Evolutionary conservation across 2,113 vertebrate genomes (phyloP).

Genomic region (Boulengeromyrus knoepffleri): DNA sequence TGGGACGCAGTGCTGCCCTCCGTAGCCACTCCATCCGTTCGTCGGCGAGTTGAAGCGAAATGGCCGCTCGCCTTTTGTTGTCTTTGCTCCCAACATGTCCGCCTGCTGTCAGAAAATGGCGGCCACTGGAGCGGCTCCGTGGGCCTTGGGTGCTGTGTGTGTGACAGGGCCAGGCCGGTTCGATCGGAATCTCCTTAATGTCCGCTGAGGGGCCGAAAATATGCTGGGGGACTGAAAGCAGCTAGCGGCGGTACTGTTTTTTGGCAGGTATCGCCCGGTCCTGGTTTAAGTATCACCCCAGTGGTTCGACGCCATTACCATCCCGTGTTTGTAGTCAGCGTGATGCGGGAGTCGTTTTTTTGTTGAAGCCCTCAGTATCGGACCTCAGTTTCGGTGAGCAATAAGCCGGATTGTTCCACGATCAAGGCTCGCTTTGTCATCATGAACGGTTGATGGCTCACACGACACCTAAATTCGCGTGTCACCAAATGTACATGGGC

Average conservation of each 20-base stretch:
- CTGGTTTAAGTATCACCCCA: not conserved
- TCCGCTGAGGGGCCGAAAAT: too few relatives aligned
- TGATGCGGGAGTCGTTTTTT: not conserved
- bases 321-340: not conserved
- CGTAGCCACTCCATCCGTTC: not conserved
- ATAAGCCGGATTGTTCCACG: not conserved
- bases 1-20: not conserved
- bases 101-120: conserved; percentile 95
- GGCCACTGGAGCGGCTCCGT: conserved; percentile 67
- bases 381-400: not conserved
- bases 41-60: conserved; percentile 55
- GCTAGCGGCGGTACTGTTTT: not conserved
- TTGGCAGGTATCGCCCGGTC: not conserved
- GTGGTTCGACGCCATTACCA: not conserved
- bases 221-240: not conserved
- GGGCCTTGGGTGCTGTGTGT: conserved; percentile 38
- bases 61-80: conserved; percentile 97
- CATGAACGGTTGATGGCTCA: not conserved
- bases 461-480: not conserved
- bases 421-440: not conserved
- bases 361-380: not conserved
- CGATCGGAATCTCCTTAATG: not conserved
- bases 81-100: conserved; percentile 93
- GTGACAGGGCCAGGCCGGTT: conserved; percentile 19
- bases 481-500: not conserved